Base-by-base conservation (phyloP, 2,888 invertebrate genomes). In the Sphinx pinastri region DNA sequence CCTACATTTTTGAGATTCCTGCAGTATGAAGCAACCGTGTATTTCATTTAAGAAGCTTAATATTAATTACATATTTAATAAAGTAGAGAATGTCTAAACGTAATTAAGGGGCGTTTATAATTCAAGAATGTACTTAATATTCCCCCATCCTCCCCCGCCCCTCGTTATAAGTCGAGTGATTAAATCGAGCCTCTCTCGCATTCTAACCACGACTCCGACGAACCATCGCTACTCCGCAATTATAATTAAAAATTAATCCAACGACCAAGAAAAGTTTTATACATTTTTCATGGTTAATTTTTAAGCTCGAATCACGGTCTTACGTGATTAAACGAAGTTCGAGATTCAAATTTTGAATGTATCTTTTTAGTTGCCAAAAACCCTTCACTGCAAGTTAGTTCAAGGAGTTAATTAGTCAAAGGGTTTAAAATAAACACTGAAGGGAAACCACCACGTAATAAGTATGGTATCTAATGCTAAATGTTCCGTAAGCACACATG, bases 241-340 rank as follows among this genome's bases (percentile, higher is more conserved):
- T 91, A 91, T 91, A 91, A 92, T 93, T 93, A 92, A 92, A 91
- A 90, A 90, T 90, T 90, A 90, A 92, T 91, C 88, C 84, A 72
- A 79, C 80, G 81, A 79, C 80, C 79, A 79, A 82, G 81, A 79
- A 83, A 85, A 85, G 81, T 82, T 83, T 83, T 77, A 84, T 84
- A 81, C 74, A 78, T 81, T 78, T 81, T 82, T 80, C 77, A 80
- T 75, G 81, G 79, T 80, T 83, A 79, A 81, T 83, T 83, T 83
- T 78, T 76, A 76, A 75, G 76, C 70, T 73, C 80, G 78, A 77
- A 79, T 77, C 77, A 76, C 73, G 72, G 73, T 74, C 76, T 80
- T 78, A 79, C 78, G 31, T 14, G 51, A 59, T 47, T 58, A 31
- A 8, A 13, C 51, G n/a, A 52, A 68, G 45, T 55, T 19, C n/a